phyloP scores from a whole-genome alignment of 2,888 invertebrate species.

The Spodoptera littoralis region DNA sequence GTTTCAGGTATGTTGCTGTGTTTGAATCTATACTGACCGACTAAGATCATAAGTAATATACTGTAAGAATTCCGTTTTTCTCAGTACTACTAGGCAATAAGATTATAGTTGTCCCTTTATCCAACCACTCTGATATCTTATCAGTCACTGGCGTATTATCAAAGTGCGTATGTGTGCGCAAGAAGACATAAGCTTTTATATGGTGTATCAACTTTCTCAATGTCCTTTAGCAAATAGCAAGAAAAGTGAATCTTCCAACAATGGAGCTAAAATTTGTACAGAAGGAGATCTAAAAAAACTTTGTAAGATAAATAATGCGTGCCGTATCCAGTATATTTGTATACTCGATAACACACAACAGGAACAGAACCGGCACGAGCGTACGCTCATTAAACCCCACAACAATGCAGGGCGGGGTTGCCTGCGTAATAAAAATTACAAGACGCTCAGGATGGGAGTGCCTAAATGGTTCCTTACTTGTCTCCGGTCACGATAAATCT shows the following conservation, averaged over 20 bases:
- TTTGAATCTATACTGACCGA: constrained; percentile 1
- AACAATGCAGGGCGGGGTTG: constrained; percentile 86
- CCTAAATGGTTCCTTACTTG: constrained; percentile 77
- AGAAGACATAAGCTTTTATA: not conserved
- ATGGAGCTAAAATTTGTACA: constrained; percentile 23
- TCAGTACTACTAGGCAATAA: no score
- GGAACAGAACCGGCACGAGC: constrained; percentile 67
- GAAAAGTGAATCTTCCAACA: constrained; percentile 6
- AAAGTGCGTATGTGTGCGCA: no score
- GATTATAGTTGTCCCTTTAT: not conserved
- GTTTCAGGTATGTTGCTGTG: constrained; percentile 67
- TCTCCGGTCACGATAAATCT: constrained; percentile 71
- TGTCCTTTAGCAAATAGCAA: constrained; percentile 4
- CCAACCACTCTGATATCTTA: not conserved
- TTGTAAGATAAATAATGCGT: constrained; percentile 41
- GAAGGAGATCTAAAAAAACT: constrained; percentile 14
- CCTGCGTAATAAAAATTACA: constrained; percentile 83
- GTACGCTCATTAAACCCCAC: constrained; percentile 77
- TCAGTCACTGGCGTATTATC: not conserved
- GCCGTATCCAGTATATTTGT: constrained; percentile 57
- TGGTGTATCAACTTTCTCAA: constrained; percentile 1
- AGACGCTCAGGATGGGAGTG: constrained; percentile 84
- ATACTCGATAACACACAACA: constrained; percentile 59
- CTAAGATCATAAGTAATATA: not conserved
- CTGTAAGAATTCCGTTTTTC: no score